Evolutionary conservation across 2,888 invertebrate species (phyloP).

Genomic region (Resseliella maxima): DNA sequence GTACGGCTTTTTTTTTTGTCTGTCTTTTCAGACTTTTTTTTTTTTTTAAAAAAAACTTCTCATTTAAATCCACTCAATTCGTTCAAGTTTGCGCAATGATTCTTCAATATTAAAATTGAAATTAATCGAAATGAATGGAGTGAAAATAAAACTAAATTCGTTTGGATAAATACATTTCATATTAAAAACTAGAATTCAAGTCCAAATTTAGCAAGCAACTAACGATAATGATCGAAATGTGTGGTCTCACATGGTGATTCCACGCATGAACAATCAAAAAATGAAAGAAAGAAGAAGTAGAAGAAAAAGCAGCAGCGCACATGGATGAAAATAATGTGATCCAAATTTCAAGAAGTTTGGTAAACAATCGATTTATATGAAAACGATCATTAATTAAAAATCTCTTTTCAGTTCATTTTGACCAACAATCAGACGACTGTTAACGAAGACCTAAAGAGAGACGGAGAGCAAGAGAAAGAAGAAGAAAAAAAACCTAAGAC

Average conservation of each 20-base stretch:
- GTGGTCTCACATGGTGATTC: constrained; percentile 16
- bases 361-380: not conserved
- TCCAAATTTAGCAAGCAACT: not conserved
- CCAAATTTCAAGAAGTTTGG: constrained; percentile 25
- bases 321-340: constrained; percentile 42
- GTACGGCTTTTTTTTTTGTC: not conserved
- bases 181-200: not conserved
- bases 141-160: too few relatives aligned
- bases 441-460: not conserved
- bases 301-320: too few relatives aligned
- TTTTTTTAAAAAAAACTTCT: too few relatives aligned
- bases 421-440: not conserved
- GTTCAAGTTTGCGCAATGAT: constrained; percentile 11
- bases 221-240: not conserved
- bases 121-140: constrained; percentile 36
- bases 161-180: too few relatives aligned
- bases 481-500: not conserved
- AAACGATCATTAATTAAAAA: constrained; percentile 44
- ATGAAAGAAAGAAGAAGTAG: not conserved
- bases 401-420: not conserved
- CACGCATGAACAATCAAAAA: not conserved
- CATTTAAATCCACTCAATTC: not conserved
- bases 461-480: not conserved
- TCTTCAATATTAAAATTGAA: constrained; percentile 37
- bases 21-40: too few relatives aligned